These are phyloP conservation scores for Copidosoma floridanum DNA, from an alignment of 1,140 invertebrate species.

Conservation along the genomic window DNA sequence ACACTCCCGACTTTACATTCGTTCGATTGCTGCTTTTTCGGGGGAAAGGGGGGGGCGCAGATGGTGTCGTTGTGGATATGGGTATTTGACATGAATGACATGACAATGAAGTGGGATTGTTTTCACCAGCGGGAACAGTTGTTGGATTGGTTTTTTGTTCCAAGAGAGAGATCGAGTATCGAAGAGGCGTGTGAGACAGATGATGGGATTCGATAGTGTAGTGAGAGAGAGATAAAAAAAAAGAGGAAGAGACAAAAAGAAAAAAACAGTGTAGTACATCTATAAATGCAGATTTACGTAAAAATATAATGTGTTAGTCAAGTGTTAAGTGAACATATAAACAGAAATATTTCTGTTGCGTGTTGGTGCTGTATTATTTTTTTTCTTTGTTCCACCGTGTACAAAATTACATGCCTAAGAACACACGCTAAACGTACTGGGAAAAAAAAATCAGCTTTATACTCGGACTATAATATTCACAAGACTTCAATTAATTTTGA, in stretches of 20 bases:
- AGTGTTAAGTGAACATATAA: no score
- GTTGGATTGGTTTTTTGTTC: not conserved
- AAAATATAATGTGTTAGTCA: conserved; percentile 19
- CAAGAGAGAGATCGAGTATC: not conserved
- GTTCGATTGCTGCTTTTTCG: conserved; percentile 70
- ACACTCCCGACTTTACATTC: conserved; percentile 86
- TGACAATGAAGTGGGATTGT: no score
- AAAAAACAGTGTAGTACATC: conserved; percentile 57
- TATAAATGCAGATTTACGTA: conserved; percentile 48
- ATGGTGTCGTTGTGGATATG: not conserved
- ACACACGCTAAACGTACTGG: not conserved
- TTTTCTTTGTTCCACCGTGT: no score
- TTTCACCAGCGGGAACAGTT: not conserved
- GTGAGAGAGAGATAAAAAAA: conserved; percentile 44
- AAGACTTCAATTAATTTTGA: no score
- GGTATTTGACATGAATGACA: no score
- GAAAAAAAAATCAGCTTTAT: conserved; percentile 6
- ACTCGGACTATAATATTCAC: not conserved
- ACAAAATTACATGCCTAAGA: conserved; percentile 3
- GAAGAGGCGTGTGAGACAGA: conserved; percentile 20
- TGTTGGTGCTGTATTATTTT: conserved; percentile 7
- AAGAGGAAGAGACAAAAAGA: conserved; percentile 54
- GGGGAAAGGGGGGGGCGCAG: no score
- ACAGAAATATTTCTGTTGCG: not conserved
- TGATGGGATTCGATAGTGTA: conserved; percentile 29